These are phyloP conservation scores for Drosophila aff. DNA, from an alignment of 1,140 invertebrate genomes.

Conservation along the genomic window DNA sequence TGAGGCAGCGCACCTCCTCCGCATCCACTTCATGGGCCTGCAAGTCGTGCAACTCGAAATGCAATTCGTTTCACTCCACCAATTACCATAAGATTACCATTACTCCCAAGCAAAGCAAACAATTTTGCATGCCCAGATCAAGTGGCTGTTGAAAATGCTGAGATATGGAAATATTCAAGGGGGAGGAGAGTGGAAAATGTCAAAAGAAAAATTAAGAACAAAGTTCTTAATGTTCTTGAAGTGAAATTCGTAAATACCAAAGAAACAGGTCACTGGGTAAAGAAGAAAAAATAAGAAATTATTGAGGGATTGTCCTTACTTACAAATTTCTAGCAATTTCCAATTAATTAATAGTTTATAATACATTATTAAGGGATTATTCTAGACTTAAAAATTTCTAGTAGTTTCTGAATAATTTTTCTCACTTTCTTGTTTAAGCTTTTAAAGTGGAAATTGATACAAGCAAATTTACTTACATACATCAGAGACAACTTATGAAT, in stretches of 20 bases:
- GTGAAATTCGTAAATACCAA: neutral
- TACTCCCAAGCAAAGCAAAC: constrained; percentile 28
- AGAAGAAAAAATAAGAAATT: neutral
- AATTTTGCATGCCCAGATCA: constrained; percentile 40
- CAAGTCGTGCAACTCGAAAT: constrained; percentile 41
- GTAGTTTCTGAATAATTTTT: neutral
- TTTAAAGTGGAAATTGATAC: neutral
- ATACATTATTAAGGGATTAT: no score
- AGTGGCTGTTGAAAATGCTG: constrained; percentile 14
- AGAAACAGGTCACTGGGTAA: no score
- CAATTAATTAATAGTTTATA: no score
- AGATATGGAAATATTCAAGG: neutral
- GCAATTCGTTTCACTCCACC: constrained; percentile 40
- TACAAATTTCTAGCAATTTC: no score
- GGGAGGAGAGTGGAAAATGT: neutral
- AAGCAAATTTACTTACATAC: neutral
- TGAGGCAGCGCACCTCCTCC: neutral
- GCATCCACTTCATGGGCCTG: constrained; percentile 32
- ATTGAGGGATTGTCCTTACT: no score
- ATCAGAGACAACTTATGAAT: neutral
- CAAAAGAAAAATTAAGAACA: neutral
- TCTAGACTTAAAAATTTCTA: neutral
- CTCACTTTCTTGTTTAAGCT: no score
- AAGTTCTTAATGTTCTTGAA: neutral
- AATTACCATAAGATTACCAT: constrained; percentile 52